Percentiles rank a stretch among this genome's conserved stretches.
Evolutionary conservation across 2,113 vertebrate species (phyloP).

Genomic region (Puma concolor): DNA sequence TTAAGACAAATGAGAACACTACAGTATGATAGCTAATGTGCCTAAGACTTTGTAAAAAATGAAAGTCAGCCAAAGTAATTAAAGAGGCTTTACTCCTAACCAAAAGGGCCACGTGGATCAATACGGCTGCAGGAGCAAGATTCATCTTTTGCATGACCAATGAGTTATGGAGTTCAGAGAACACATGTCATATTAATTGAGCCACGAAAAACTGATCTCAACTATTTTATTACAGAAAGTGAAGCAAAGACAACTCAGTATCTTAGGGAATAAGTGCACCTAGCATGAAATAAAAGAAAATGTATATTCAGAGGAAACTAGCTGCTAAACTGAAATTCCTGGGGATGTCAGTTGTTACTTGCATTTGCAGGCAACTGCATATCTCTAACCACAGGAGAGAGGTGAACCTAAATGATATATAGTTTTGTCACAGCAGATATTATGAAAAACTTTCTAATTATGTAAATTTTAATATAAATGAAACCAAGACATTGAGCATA

Average conservation of each 20-base stretch:
- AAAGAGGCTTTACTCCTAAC: conserved; percentile 80
- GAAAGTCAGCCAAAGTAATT: conserved; percentile 83
- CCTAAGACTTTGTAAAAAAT: conserved; percentile 65
- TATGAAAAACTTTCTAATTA: background rate
- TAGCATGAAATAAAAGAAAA: background rate
- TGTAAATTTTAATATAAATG: background rate
- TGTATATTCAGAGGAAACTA: background rate
- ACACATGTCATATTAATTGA: conserved; percentile 66
- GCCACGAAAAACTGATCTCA: conserved; percentile 41
- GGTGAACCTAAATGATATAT: background rate
- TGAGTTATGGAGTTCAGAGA: conserved; percentile 64
- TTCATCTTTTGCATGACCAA: conserved; percentile 68
- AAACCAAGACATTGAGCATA: background rate
- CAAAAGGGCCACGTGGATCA: conserved; percentile 73
- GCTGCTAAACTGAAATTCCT: background rate
- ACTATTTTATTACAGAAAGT: conserved; percentile 29
- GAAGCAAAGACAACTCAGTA: conserved; percentile 53
- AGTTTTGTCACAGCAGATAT: background rate
- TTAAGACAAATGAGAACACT: conserved; percentile 85
- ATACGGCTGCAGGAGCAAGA: conserved; percentile 60
- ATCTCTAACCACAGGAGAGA: background rate
- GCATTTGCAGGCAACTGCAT: background rate
- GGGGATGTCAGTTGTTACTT: background rate
- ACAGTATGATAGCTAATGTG: conserved; percentile 69
- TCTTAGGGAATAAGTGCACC: background rate